Base-by-base conservation (phyloP, 2,113 vertebrate genomes). In the Anoplopoma fimbria region DNA sequence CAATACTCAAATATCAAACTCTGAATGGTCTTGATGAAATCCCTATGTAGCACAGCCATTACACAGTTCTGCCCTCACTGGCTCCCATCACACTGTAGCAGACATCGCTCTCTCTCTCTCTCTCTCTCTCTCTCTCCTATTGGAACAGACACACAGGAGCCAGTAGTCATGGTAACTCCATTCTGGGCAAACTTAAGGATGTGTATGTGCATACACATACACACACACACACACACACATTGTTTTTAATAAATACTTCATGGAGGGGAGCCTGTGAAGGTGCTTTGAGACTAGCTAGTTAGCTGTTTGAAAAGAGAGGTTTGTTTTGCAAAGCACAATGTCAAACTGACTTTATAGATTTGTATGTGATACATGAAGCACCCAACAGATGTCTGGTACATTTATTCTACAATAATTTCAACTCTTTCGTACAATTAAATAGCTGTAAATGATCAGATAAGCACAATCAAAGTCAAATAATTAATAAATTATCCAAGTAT, bases 21-120 rank as follows among this genome's bases (percentile, higher is more conserved):
- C 74, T 94, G 91, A 93, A 93, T 93, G 88, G 90, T 87, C 88
- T 93, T 93, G 93, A 93, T 93, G 90, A 93, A 92, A 92, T 90
- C 91, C 83, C 89, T 68, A 64, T 75, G 89, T 67, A 84, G 91
- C 88, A 71, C 55, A 71, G 77, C 86, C 88, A 89, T 92, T 91
- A 88, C 88, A 87, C 83, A 85, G 90, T 82, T 89, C 89, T 90
- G 83, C 77, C 79, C 86, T 88, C 17, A n/a, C 72, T 67, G 76
- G 82, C 86, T 82, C 70, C 73, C 75, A 57, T 72, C 57, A 67
- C 75, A 84, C 65, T 34, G 61, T 69, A 64, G 83, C 86, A 88
- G 84, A 85, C 81, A 69, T 82, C 70, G 74, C 81, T 86, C 73
- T 77, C 69, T n/a, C 76, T 3, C n/a, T 70, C 67, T 84, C 79